phyloP scores from a whole-genome alignment of 2,888 invertebrate species.

The Ligdia adustata region DNA sequence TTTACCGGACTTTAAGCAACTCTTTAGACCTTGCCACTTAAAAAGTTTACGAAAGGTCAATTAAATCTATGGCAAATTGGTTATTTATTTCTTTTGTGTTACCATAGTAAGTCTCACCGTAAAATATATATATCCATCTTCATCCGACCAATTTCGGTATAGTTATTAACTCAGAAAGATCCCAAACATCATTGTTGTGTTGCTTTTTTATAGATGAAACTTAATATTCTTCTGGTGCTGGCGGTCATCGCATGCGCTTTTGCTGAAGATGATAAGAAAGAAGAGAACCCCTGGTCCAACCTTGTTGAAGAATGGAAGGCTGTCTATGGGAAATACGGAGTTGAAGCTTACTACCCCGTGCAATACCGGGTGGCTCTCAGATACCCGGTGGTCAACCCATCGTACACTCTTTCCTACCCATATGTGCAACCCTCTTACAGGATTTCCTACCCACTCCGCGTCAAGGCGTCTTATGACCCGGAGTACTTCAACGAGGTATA shows the following conservation, averaged over 20 bases:
- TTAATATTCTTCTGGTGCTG: constrained; percentile 31
- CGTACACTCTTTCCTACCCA: background rate
- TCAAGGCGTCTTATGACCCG: constrained; percentile 36
- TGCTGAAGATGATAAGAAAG: constrained; percentile 18
- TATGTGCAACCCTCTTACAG: background rate
- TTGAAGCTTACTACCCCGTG: background rate
- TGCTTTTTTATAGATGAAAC: constrained; percentile 43
- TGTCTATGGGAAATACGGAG: constrained; percentile 38
- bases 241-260: constrained; percentile 26
- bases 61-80: too few species aligned
- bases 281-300: constrained; percentile 17
- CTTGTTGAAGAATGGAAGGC: constrained; percentile 38
- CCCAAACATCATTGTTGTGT: too few species aligned
- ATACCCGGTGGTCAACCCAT: background rate
- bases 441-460: constrained; percentile 3
- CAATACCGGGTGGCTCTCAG: background rate
- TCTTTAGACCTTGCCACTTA: too few species aligned
- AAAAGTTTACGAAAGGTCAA: too few species aligned
- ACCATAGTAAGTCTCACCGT: too few species aligned
- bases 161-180: too few species aligned
- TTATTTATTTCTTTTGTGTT: too few species aligned
- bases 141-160: too few species aligned
- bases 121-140: too few species aligned
- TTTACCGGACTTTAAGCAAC: too few species aligned
- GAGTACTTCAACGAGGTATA: constrained; percentile 41